Percentiles rank a stretch among this genome's conserved stretches.
phyloP scores from a whole-genome alignment of 2,888 invertebrate genomes.

The Drosophila melanosoma region DNA sequence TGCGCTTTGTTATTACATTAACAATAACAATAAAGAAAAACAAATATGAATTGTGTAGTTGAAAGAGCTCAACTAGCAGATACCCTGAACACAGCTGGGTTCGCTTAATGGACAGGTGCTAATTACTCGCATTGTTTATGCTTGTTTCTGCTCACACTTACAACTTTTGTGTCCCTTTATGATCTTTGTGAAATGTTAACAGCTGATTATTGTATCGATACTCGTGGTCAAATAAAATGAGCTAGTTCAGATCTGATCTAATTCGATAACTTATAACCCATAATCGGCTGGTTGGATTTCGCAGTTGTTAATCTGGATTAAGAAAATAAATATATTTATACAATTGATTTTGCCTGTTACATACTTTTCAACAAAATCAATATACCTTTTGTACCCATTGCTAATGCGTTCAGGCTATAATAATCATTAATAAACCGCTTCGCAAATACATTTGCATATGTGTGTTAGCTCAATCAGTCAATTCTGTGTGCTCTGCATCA shows the following conservation, averaged over 20 bases:
- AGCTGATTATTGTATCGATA: not conserved
- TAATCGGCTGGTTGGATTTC: not conserved
- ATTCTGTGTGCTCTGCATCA: conserved; percentile 56
- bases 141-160: not conserved
- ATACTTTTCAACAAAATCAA: not conserved
- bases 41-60: not conserved
- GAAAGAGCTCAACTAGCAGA: not conserved
- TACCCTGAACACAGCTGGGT: not conserved
- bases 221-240: not conserved
- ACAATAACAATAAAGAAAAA: conserved; percentile 11
- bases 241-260: too few relatives aligned
- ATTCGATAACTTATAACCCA: not conserved
- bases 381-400: not conserved
- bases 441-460: conserved; percentile 66
- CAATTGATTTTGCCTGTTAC: not conserved
- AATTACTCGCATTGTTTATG: not conserved
- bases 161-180: not conserved
- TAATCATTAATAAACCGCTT: conserved; percentile 13
- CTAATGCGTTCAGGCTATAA: not conserved
- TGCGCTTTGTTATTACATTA: conserved; percentile 45
- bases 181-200: not conserved
- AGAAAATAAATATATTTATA: not conserved
- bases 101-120: not conserved
- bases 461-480: conserved; percentile 60
- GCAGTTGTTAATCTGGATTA: not conserved